Base-by-base conservation (phyloP, 2,797 vertebrate species). In the Sebastes ruberrimus region DNA sequence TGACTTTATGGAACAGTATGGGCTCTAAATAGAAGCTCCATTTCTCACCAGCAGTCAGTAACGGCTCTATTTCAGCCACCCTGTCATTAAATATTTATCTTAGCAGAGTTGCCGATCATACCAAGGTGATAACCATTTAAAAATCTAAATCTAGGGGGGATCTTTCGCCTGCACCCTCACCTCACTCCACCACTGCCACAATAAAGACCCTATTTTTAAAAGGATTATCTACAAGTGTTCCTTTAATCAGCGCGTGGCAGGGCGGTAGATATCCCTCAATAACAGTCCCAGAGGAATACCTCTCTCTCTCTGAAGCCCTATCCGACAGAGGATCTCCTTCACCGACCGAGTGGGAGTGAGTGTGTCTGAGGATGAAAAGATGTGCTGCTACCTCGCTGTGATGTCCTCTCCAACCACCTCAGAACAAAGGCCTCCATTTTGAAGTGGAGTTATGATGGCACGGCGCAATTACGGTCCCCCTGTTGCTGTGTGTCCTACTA, bases 1-100 rank as follows among this genome's bases (percentile, higher is more conserved):
- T 88, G 91, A 88, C 78, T 92, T 92, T 94, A 92, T 93, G 92
- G 89, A 94, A 93, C 74, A 89, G 84, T 87, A 82, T 77, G 67
- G 89, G 92, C 88, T 90, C 88, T 91, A 90, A 95, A 95, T 95
- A 96, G 94, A 93, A 94, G 81, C 82, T 88, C 89, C 92, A 93
- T 93, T 93, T 95, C 94, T 95, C 92, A 93, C 85, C 86, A 87
- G 88, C 91, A 93, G 92, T 92, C 91, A 92, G 89, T 90, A 93
- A 95, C 89, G 76, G 92, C 94, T 95, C 92, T 92, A 95, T 95
- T 95, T 95, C 95, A 93, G 93, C 93, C 89, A 75, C 64, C 85
- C 87, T 72, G 80, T 92, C 94, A 96, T 96, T 95, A 96, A 96
- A 96, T 92, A 95, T 89, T 95, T 93, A 95, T 96, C 93, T 91